A percentile compares a stretch with the other conserved stretches of the same genome.
Conservation (phyloP, 2,888 invertebrate genomes). For the Sipha maydis region DNA sequence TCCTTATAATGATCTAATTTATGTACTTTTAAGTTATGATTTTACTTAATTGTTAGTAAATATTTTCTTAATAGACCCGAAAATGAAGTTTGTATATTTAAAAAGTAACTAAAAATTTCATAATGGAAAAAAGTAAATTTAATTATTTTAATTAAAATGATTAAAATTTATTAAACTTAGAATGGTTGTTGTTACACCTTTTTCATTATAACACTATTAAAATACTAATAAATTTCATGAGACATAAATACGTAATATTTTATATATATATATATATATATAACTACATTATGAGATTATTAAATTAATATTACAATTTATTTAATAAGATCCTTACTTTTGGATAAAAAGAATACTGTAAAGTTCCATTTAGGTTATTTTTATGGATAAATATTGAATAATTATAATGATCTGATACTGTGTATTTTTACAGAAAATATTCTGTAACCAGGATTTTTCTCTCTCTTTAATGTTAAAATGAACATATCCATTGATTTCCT, state of each 20-base stretch:
- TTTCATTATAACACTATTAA: neutral
- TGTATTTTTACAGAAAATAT: neutral
- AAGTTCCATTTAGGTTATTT: slow-evolving; percentile 32
- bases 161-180: too few species aligned
- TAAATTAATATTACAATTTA: neutral
- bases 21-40: too few species aligned
- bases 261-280: too few species aligned
- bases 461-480: neutral
- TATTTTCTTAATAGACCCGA: too few species aligned
- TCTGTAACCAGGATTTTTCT: slow-evolving; percentile 8
- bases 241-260: neutral
- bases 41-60: too few species aligned
- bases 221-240: neutral
- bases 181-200: neutral
- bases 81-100: too few species aligned
- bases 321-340: slow-evolving; percentile 36
- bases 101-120: too few species aligned
- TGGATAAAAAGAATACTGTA: slow-evolving; percentile 41
- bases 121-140: too few species aligned
- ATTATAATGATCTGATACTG: neutral
- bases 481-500: slow-evolving; percentile 29
- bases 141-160: too few species aligned
- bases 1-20: too few species aligned
- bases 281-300: neutral
- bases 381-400: slow-evolving; percentile 1